A percentile compares a stretch with the other conserved stretches of the same genome.
These are phyloP conservation scores for Pseudopipra pipra DNA, from an alignment of 2,113 vertebrate species.

Conservation along the genomic window DNA sequence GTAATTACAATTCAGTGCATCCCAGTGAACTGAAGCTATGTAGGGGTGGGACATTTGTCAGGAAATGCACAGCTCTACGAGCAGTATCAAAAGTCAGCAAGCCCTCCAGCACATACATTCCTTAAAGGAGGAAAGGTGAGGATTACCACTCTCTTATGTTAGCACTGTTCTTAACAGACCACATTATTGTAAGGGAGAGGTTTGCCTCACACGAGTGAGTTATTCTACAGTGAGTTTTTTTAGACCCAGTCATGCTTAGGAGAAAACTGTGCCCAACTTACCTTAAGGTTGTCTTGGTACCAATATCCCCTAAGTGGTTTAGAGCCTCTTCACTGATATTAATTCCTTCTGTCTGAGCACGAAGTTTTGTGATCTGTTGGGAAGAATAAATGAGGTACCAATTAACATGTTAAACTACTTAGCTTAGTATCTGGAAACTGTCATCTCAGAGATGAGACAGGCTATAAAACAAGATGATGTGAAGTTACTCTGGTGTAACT, in stretches of 20 bases:
- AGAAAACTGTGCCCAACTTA: conserved; percentile 51
- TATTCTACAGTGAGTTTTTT: background rate
- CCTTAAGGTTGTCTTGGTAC: conserved; percentile 96
- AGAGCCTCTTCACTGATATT: conserved; percentile 92
- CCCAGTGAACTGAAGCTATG: background rate
- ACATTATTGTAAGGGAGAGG: background rate
- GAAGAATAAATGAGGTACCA: background rate
- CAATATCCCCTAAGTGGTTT: conserved; percentile 91
- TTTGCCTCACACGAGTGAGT: background rate
- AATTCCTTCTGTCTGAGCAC: conserved; percentile 94
- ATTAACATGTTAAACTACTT: background rate
- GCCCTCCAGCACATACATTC: background rate
- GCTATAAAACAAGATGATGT: background rate
- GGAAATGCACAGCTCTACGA: background rate
- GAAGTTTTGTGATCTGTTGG: conserved; percentile 94
- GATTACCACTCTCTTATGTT: background rate
- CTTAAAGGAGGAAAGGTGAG: background rate
- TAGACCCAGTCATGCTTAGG: background rate
- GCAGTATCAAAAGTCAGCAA: background rate
- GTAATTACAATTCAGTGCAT: background rate
- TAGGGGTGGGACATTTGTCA: background rate
- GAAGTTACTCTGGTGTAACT: background rate
- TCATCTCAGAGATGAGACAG: background rate
- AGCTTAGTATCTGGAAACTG: background rate
- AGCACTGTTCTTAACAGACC: background rate